These are phyloP conservation scores for Priocnemis perturbator DNA, from an alignment of 2,888 invertebrate species.

Conservation along the genomic window DNA sequence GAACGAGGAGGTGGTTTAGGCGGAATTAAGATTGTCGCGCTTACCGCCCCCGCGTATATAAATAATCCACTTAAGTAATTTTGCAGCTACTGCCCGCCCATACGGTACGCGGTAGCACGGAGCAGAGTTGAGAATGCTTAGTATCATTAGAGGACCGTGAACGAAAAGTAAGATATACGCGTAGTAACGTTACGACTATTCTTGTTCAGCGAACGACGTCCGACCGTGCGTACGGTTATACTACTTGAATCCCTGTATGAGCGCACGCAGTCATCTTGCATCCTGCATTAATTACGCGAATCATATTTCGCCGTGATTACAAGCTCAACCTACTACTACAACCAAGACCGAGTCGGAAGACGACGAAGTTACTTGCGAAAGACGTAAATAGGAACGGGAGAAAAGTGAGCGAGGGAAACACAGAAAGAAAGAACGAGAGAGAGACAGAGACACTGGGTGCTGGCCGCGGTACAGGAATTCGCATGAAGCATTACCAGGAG, in stretches of 20 bases:
- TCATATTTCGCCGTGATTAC: too few relatives aligned
- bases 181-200: background rate
- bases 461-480: conserved; percentile 60
- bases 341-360: background rate
- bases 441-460: conserved; percentile 11
- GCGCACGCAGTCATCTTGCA: too few relatives aligned
- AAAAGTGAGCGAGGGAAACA: background rate
- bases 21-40: too few relatives aligned
- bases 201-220: background rate
- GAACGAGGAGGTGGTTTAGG: too few relatives aligned
- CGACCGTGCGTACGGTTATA: background rate
- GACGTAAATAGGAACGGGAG: background rate
- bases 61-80: background rate
- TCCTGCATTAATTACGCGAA: too few relatives aligned
- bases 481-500: conserved; percentile 66
- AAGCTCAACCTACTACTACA: too few relatives aligned
- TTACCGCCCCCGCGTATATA: too few relatives aligned
- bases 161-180: background rate
- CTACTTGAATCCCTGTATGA: background rate
- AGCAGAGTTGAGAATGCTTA: background rate
- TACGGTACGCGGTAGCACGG: background rate
- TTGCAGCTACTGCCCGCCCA: background rate
- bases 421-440: background rate
- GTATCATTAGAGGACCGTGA: background rate
- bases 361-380: background rate